Evolutionary conservation across 1,140 invertebrate genomes (phyloP).

Genomic region (Leptinotarsa undecemlineata): DNA sequence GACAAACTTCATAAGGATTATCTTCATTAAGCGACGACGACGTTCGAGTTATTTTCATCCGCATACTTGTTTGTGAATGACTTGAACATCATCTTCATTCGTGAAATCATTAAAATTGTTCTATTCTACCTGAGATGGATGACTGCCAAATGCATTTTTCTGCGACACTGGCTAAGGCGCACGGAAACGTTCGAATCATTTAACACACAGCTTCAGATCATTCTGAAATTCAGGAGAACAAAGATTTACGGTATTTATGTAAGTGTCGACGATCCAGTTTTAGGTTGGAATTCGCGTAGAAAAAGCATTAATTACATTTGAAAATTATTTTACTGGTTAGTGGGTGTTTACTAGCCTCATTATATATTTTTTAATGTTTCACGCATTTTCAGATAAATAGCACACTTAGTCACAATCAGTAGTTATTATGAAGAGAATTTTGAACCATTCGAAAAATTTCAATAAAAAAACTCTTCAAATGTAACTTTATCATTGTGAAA

Average conservation of each 20-base stretch:
- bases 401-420: too few relatives aligned
- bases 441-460: too few relatives aligned
- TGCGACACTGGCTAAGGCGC: not conserved
- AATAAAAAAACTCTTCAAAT: too few relatives aligned
- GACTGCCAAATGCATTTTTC: not conserved
- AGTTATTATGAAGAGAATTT: too few relatives aligned
- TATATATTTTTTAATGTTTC: not conserved
- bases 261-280: conserved; percentile 8
- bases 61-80: not conserved
- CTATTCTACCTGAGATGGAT: conserved; percentile 3
- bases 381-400: too few relatives aligned
- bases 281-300: not conserved
- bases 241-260: conserved; percentile 6
- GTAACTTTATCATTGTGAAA: too few relatives aligned
- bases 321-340: not conserved
- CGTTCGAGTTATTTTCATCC: too few relatives aligned
- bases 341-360: not conserved
- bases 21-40: too few relatives aligned
- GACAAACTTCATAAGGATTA: too few relatives aligned
- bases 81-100: not conserved
- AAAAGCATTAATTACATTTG: conserved; percentile 5
- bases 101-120: conserved; percentile 3
- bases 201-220: not conserved
- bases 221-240: conserved; percentile 1
- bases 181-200: conserved; percentile 8